Conservation (phyloP, 2,113 vertebrate genomes). For the Phoenicopterus ruber region DNA sequence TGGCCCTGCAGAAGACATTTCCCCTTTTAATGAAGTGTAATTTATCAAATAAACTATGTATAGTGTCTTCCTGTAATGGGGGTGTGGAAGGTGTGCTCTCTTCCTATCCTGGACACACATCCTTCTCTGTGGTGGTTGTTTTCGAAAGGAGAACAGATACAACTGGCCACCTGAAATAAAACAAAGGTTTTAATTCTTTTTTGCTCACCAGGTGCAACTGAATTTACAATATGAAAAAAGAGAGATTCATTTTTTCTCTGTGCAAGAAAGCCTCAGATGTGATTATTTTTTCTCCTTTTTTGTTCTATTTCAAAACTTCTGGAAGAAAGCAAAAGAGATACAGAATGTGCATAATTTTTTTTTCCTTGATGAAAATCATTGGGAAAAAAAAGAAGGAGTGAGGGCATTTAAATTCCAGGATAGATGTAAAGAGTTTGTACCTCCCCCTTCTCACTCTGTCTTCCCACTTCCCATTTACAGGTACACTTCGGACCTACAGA, state of each 20-base stretch:
- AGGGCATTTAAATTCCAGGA: neutral
- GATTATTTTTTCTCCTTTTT: neutral
- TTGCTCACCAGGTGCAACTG: neutral
- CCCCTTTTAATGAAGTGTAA: neutral
- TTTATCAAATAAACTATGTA: neutral
- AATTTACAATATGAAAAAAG: neutral
- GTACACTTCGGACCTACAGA: constrained; percentile 6
- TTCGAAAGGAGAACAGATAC: neutral
- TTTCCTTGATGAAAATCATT: neutral
- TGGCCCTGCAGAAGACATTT: neutral
- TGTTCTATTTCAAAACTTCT: neutral
- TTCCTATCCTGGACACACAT: neutral
- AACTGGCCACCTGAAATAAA: neutral
- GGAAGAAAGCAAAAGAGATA: neutral
- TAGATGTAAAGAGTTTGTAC: neutral
- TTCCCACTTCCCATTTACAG: constrained; percentile 34
- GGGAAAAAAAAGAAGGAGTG: neutral
- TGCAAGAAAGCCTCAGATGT: neutral
- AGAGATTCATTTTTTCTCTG: neutral
- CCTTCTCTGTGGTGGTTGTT: neutral
- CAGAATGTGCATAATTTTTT: neutral
- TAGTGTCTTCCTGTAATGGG: neutral
- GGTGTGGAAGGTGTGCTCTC: neutral
- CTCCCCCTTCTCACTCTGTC: constrained; percentile 2
- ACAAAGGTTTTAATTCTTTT: neutral